Evolutionary conservation across 1,140 invertebrate species (phyloP).

Genomic region (Magallana angulata): DNA sequence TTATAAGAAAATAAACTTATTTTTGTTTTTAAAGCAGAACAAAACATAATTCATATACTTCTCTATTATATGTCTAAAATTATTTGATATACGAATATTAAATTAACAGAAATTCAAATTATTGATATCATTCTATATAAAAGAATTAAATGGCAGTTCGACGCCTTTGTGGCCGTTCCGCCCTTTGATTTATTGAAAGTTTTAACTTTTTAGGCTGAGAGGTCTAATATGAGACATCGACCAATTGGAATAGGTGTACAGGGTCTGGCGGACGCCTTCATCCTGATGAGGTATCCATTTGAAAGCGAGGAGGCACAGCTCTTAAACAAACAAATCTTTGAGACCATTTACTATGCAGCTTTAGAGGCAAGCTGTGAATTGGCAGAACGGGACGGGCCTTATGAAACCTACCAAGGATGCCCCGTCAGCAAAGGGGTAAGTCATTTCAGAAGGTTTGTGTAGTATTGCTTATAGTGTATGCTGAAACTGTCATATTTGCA

Average conservation of each 20-base stretch:
- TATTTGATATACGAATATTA: no score
- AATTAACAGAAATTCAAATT: no score
- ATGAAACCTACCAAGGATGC: slow-evolving; percentile 93
- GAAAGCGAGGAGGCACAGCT: slow-evolving; percentile 88
- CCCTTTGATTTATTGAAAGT: no score
- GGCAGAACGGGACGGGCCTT: slow-evolving; percentile 91
- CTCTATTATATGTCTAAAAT: no score
- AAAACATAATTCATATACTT: no score
- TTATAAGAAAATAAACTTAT: no score
- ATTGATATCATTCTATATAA: no score
- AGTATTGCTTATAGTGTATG: no score
- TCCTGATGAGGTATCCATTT: slow-evolving; percentile 95
- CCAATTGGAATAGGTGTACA: slow-evolving; percentile 98
- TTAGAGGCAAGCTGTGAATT: slow-evolving; percentile 97
- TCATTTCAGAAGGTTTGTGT: slow-evolving; percentile 2
- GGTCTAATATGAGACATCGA: slow-evolving; percentile 94
- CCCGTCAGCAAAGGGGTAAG: slow-evolving; percentile 95
- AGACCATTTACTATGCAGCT: slow-evolving; percentile 98
- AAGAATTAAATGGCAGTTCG: no score
- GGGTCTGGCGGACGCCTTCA: slow-evolving; percentile 97
- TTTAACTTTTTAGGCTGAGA: slow-evolving; percentile 81
- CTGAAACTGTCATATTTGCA: no score
- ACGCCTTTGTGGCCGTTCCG: no score
- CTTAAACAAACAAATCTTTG: slow-evolving; percentile 98
- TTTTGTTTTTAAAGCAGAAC: no score